Conservation (phyloP, 2,888 invertebrate species). For the Drosophila demipolita region DNA sequence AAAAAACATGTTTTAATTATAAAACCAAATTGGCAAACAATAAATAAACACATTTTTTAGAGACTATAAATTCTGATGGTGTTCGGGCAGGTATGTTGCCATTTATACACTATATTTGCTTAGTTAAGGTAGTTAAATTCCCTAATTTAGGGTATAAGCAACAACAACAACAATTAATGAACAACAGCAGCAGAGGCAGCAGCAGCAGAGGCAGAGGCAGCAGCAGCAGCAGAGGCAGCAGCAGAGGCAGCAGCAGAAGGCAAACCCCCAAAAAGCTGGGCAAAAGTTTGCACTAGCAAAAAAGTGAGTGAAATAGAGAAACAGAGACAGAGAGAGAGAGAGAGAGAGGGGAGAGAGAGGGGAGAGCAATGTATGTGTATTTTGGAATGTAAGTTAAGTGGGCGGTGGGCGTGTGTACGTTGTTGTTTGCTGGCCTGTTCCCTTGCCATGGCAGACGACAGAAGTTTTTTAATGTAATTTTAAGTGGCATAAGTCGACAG, state of each 20-base stretch:
- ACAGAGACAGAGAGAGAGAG: background rate
- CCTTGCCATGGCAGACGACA: conserved; percentile 53
- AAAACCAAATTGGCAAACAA: background rate
- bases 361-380: background rate
- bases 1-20: no score
- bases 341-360: background rate
- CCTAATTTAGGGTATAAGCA: background rate
- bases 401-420: conserved; percentile 21
- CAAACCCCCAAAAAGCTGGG: conserved; percentile 57
- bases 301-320: conserved; percentile 8
- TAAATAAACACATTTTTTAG: background rate
- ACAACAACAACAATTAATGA: conserved; percentile 1
- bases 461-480: conserved; percentile 80
- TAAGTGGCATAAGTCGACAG: conserved; percentile 81
- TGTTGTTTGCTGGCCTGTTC: conserved; percentile 10
- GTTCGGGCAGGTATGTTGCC: background rate
- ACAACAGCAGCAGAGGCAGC: conserved; percentile 13
- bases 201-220: conserved; percentile 12
- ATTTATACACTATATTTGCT: background rate
- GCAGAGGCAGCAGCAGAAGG: conserved; percentile 15
- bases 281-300: conserved; percentile 61
- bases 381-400: conserved; percentile 12
- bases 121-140: background rate
- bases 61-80: background rate
- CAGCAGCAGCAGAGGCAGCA: conserved; percentile 10